Evolutionary conservation across 2,797 vertebrate species (phyloP), one percentile per base, ranked within the genome.

Genomic region (Okamejei kenojei): DNA sequence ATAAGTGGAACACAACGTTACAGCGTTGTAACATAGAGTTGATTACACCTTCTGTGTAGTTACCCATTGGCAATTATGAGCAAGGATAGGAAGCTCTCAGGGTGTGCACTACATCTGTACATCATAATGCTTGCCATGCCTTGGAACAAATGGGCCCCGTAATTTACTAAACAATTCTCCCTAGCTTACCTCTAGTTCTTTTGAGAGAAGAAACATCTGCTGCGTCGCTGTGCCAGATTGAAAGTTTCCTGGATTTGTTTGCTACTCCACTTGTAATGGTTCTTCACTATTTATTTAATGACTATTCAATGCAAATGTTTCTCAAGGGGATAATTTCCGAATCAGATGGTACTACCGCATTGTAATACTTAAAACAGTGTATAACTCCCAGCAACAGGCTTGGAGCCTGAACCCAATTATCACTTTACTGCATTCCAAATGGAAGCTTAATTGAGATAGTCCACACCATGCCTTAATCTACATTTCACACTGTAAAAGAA

Each of bases 51-150:
- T 88, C n/a, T 15, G 65, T 68, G 84, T 68, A 10, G 84, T 68
- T 88, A 88, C 65, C 61, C 84, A 65, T 65, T n/a, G 84, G 61
- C 84, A 88, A 88, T 88, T 88, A 88, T 15, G 17, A 68, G 63
- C 9, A n/a, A 32, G 63, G 84, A 21, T 63, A 68, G 29, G 15
- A 68, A 88, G 15, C 63, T 19, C 32, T 84, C 54, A 35, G 15
- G 17, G 61, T 45, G 32, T 88, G 84, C 63, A 65, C 68, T 88
- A 88, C 84, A 88, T 88, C 84, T 88, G 84, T 68, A 68, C 84
- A 88, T 65, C n/a, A 19, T 68, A 88, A 88, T 68, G n/a, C 84
- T 88, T 68, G 84, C 32, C 84, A 88, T 86, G 84, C 61, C 84
- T 35, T 17, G n/a, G 81, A 29, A 84, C 81, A 84, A 84, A 84